Evolutionary conservation across 2,888 invertebrate species (phyloP).

Genomic region (Melanostoma scalare): DNA sequence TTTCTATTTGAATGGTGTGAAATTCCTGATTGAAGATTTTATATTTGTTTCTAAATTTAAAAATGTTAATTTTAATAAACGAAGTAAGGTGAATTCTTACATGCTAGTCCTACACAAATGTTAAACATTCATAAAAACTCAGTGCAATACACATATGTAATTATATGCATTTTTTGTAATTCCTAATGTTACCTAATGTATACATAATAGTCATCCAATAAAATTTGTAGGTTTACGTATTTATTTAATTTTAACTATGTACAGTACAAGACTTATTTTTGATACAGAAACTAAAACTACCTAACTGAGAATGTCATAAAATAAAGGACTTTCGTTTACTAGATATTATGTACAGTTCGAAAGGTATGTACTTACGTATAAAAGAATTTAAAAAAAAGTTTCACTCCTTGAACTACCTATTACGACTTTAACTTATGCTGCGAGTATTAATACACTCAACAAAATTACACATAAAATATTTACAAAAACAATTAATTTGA

Average conservation of each 20-base stretch:
- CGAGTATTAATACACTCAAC: too few relatives aligned
- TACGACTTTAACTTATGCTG: too few relatives aligned
- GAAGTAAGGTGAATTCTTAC: constrained; percentile 49
- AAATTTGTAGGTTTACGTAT: constrained; percentile 72
- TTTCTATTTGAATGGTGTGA: constrained; percentile 73
- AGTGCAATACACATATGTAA: constrained; percentile 63
- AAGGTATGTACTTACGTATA: too few relatives aligned
- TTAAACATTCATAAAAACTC: constrained; percentile 71
- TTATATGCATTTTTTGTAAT: constrained; percentile 53
- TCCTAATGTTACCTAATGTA: constrained; percentile 30
- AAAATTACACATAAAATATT: too few relatives aligned
- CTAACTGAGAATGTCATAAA: neutral
- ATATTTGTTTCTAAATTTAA: constrained; percentile 22
- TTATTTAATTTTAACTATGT: constrained; percentile 41
- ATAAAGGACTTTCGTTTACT: too few relatives aligned
- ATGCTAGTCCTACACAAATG: constrained; percentile 52
- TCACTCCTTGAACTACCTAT: too few relatives aligned
- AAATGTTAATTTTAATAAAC: constrained; percentile 38
- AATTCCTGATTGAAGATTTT: constrained; percentile 75
- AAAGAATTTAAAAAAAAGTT: too few relatives aligned
- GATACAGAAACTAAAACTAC: neutral
- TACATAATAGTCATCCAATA: constrained; percentile 42
- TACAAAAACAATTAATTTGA: too few relatives aligned
- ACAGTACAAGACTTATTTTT: constrained; percentile 32
- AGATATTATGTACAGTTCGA: too few relatives aligned